Conservation (phyloP, 2,113 vertebrate genomes). For the Elgaria multicarinata region DNA sequence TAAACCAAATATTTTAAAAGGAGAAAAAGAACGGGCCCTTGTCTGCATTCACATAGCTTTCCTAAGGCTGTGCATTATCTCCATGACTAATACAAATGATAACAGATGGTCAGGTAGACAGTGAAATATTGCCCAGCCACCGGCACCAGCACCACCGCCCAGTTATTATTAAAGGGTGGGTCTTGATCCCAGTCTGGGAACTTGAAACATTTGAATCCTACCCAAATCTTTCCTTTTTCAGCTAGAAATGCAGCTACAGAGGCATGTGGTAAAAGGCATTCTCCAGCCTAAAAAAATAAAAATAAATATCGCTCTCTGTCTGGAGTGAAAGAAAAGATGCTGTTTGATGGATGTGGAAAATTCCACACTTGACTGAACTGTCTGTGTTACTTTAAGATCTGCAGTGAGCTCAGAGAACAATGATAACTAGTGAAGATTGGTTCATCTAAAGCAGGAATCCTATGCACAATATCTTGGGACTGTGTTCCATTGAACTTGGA, state of each 20-base stretch:
- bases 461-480: background rate
- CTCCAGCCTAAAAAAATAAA: conserved; percentile 6
- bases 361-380: conserved; percentile 41
- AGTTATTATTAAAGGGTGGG: conserved; percentile 55
- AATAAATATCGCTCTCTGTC: conserved; percentile 35
- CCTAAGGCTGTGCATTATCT: conserved; percentile 47
- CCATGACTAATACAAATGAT: conserved; percentile 39
- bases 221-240: conserved; percentile 56
- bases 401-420: background rate
- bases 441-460: background rate
- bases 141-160: conserved; percentile 6
- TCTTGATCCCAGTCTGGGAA: conserved; percentile 52
- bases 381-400: background rate
- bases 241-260: conserved; percentile 39
- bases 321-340: conserved; percentile 19
- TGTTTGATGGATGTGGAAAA: conserved; percentile 59
- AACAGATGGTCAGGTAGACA: conserved; percentile 57
- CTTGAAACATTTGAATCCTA: conserved; percentile 54
- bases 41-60: conserved; percentile 46
- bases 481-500: background rate
- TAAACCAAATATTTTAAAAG: conserved; percentile 68
- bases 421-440: background rate
- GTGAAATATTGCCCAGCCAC: conserved; percentile 54
- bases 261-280: conserved; percentile 18
- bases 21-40: conserved; percentile 35